Evolutionary conservation across 1,140 invertebrate species (phyloP).

Genomic region (Orussus abietinus): DNA sequence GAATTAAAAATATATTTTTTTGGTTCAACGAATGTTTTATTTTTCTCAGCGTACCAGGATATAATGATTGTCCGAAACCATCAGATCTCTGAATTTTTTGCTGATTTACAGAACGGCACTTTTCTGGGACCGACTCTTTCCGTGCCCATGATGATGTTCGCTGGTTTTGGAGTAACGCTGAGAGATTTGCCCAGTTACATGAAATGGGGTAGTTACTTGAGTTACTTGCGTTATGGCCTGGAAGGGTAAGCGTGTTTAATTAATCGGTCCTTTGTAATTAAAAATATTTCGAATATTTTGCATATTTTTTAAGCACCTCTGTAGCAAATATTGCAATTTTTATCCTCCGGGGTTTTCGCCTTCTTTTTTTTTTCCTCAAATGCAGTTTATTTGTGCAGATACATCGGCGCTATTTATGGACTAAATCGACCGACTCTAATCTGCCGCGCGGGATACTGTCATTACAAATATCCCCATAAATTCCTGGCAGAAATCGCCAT

Average conservation of each 20-base stretch:
- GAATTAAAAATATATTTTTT: no score
- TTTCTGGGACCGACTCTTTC: constrained; percentile 74
- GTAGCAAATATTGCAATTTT: constrained; percentile 4
- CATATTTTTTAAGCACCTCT: constrained; percentile 5
- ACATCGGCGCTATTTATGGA: constrained; percentile 79
- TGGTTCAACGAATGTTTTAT: no score
- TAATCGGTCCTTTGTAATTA: constrained; percentile 10
- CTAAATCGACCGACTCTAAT: constrained; percentile 62
- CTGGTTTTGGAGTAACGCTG: constrained; percentile 75
- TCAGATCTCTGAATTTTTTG: no score
- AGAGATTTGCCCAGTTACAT: constrained; percentile 75
- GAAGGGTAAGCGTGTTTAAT: constrained; percentile 62
- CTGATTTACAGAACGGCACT: constrained; percentile 67
- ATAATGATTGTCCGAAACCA: no score
- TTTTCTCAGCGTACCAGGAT: no score
- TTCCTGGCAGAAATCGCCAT: constrained; percentile 79
- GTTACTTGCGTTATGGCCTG: constrained; percentile 83
- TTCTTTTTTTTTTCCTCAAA: constrained; percentile 13
- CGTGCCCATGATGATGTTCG: constrained; percentile 85
- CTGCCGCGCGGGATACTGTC: constrained; percentile 67
- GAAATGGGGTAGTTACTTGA: constrained; percentile 83
- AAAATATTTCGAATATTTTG: constrained; percentile 4
- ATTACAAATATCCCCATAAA: constrained; percentile 69
- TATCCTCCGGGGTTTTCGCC: neutral
- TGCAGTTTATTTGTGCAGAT: no score